phyloP scores from a whole-genome alignment of 2,888 invertebrate genomes.

The Leptodirus hochenwartii region DNA sequence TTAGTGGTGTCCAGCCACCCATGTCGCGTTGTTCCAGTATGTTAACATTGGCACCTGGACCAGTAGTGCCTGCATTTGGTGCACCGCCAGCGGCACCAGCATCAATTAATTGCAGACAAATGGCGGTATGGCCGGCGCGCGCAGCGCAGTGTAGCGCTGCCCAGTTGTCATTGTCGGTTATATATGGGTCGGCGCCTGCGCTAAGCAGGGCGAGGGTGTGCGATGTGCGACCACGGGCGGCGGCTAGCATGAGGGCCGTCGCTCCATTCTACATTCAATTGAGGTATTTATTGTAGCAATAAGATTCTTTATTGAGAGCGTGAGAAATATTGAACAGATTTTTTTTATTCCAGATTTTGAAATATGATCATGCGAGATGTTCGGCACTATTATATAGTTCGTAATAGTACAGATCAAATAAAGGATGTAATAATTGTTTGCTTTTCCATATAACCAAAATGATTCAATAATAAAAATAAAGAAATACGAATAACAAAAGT shows the following conservation, averaged over 20 bases:
- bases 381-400: too few relatives aligned
- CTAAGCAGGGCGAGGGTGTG: conserved; percentile 73
- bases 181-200: conserved; percentile 83
- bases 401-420: too few relatives aligned
- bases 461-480: too few relatives aligned
- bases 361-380: too few relatives aligned
- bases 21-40: conserved; percentile 54
- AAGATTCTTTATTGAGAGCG: too few relatives aligned
- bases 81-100: conserved; percentile 72
- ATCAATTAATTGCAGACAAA: conserved; percentile 66
- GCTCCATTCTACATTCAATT: conserved; percentile 82
- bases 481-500: too few relatives aligned
- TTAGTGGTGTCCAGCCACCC: conserved; percentile 91
- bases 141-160: conserved; percentile 79
- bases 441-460: too few relatives aligned
- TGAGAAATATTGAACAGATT: too few relatives aligned
- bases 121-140: conserved; percentile 69
- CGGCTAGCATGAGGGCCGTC: conserved; percentile 84
- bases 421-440: too few relatives aligned
- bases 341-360: too few relatives aligned
- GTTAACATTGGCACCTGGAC: too few relatives aligned
- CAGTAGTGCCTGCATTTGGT: conserved; percentile 72
- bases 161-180: conserved; percentile 88
- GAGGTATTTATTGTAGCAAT: too few relatives aligned
- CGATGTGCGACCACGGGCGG: conserved; percentile 64